These are phyloP conservation scores for Penelope pileata DNA, from an alignment of 2,113 vertebrate genomes.

Conservation along the genomic window DNA sequence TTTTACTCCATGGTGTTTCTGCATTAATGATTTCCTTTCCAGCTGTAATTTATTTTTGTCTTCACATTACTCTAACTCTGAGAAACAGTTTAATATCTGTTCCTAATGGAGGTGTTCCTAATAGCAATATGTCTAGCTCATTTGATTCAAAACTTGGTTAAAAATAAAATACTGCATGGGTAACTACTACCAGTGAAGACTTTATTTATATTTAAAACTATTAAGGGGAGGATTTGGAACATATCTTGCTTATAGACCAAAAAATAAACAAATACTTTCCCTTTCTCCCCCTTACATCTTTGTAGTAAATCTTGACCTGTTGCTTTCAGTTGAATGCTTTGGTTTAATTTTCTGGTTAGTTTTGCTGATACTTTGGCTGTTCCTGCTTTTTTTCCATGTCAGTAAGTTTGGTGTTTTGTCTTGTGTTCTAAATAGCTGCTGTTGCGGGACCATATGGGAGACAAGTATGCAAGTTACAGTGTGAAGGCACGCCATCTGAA, in stretches of 20 bases:
- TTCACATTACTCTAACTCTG: background rate
- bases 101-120: background rate
- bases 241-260: background rate
- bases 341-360: background rate
- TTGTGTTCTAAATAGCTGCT: conserved; percentile 75
- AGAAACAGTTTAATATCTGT: background rate
- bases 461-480: conserved; percentile 86
- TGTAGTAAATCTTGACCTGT: background rate
- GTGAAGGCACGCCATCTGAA: conserved; percentile 92
- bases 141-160: background rate
- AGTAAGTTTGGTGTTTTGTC: background rate
- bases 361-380: background rate
- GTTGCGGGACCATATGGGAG: conserved; percentile 87
- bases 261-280: background rate
- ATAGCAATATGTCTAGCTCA: background rate
- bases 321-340: background rate
- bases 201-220: background rate
- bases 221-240: background rate
- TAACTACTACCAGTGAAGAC: background rate
- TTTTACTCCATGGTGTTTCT: background rate
- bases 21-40: background rate
- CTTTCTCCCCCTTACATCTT: background rate
- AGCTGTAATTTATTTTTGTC: background rate
- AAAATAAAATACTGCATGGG: background rate
- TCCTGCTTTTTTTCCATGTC: background rate